Base-by-base conservation (phyloP, 2,113 vertebrate genomes). In the Sapajus apella region DNA sequence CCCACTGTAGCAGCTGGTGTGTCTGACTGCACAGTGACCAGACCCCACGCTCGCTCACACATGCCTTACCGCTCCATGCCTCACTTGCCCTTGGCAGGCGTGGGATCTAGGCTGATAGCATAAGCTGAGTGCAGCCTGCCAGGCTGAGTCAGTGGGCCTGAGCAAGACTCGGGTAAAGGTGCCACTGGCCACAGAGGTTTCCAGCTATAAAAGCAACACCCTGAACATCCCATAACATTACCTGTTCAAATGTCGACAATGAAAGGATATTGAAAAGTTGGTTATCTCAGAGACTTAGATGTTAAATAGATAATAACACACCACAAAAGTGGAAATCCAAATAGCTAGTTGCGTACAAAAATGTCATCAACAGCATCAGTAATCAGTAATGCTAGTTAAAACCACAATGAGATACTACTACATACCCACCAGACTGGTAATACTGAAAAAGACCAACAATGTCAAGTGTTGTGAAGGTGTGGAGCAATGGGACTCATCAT, bases 201-300 rank as follows among this genome's bases (percentile, higher is more conserved):
- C 27, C 0, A 13, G 27, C 27, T 30, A 64, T 27, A 64, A 64
- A 64, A 64, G 61, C 27, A 13, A 64, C 61, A 64, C 27, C 5
- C 61, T 32, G 13, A 30, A 64, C 61, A 64, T 64, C 61, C 27
- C 61, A 64, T 64, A 30, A 64, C 12, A 64, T 64, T 81, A 87
- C 35, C 20, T 73, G 11, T 87, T 96, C 37, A 91, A 88, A 85
- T 85, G 75, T 81, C 32, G 52, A 86, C n/a, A 68, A 37, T 56
- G 73, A 86, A 85, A 86, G 45, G 47, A 76, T 75, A 79, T 21
- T 37, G 79, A 68, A 40, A 81, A 85, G 20, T 43, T 32, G 43
- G 77, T 58, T 52, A 96, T 76, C 40, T 96, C n/a, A 73, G 47
- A 92, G 47, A 90, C 61, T 91, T 40, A 91, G 32, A 45, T 40